Conservation (phyloP, 2,113 vertebrate genomes). For the Paraplagusia blochii region DNA sequence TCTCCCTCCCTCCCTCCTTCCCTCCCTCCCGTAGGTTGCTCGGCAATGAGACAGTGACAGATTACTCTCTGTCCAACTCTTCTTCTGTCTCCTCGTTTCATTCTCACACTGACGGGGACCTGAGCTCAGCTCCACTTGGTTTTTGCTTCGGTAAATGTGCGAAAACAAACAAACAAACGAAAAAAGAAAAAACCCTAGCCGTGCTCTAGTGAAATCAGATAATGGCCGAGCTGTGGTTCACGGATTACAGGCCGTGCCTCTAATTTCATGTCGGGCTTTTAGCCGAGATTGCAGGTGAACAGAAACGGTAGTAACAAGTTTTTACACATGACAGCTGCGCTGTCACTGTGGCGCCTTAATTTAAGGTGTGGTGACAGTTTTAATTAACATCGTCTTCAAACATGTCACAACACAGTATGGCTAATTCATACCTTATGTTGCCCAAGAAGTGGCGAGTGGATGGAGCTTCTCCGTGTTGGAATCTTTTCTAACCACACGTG, state of each 20-base stretch:
- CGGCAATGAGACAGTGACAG: constrained; percentile 66
- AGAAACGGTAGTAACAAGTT: background rate
- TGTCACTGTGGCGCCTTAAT: no score
- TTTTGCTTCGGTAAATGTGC: constrained; percentile 16
- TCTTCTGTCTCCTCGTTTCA: constrained; percentile 3
- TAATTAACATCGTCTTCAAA: constrained; percentile 1
- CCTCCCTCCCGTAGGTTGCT: constrained; percentile 39
- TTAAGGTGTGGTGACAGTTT: background rate
- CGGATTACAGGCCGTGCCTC: constrained; percentile 45
- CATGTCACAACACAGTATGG: background rate
- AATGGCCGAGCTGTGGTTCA: constrained; percentile 40
- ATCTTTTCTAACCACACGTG: no score
- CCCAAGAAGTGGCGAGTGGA: background rate
- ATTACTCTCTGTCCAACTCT: constrained; percentile 49
- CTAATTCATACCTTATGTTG: background rate
- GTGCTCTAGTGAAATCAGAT: constrained; percentile 29
- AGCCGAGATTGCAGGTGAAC: constrained; percentile 19
- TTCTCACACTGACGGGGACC: constrained; percentile 15
- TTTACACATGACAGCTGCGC: no score
- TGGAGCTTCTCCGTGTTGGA: background rate
- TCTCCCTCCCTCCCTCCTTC: constrained; percentile 32
- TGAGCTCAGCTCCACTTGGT: constrained; percentile 22
- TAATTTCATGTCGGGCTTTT: constrained; percentile 44
- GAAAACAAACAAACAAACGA: no score
- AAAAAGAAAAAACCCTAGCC: constrained; percentile 12